Base-by-base conservation (phyloP, 2,113 vertebrate species). In the Salvelinus fontinalis region DNA sequence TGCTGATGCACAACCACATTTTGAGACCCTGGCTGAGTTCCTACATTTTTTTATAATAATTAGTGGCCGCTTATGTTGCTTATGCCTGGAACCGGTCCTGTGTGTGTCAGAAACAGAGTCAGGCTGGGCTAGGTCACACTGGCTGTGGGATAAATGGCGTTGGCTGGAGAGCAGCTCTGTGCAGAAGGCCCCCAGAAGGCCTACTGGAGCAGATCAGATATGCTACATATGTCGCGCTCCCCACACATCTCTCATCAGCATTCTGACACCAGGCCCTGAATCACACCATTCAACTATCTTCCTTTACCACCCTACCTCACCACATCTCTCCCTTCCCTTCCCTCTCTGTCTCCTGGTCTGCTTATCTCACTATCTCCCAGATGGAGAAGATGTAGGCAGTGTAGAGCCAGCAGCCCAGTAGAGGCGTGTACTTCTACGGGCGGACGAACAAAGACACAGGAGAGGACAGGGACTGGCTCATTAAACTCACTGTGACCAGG, bases 401-500 rank as follows among this genome's bases (percentile, higher is more conserved):
- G 26, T 31, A 31, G 65, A 67, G 65, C 65, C 12, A 67, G 65
- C 65, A 4, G 3, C 18, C 16, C 27, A 31, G 29, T 27, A 34
- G 29, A 67, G 27, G 16, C 66, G 29, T 29, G 65, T 54, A 26
- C n/a, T 54, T 18, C 51, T 51, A 57, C 26, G 5, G 29, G 3
- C 29, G 14, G 66, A 34, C 29, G 16, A 29, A 34, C 18, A 67
- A 29, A 67, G 27, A 7, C 66, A 13, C 26, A 29, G 64, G 1
- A 27, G 48, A 72, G 59, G 66, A 75, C 8, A 75, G 59, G 16
- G 62, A 57, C 27, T 67, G 34, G 48, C 51, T 54, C 51, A 54
- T 54, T 54, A 54, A 54, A 54, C 51, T 54, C 11, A 4, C 66
- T 78, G 67, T 79, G 70, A 86, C 76, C n/a, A 60, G 13, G 3